Conservation (phyloP, 2,113 vertebrate genomes). For the Fregetta grallaria region DNA sequence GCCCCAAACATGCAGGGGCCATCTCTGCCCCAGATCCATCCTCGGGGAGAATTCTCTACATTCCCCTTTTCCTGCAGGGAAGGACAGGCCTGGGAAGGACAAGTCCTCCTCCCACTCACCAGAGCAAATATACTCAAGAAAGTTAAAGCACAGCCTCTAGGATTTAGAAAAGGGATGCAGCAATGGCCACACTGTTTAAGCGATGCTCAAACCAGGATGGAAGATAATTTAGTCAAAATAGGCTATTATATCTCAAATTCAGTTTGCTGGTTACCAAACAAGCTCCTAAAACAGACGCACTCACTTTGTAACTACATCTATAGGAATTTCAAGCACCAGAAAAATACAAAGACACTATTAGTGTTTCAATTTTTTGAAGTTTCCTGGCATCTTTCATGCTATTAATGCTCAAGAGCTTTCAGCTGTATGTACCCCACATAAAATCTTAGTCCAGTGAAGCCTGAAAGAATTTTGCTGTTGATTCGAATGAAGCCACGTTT, state of each 20-base stretch:
- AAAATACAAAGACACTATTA: neutral
- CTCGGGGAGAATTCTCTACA: neutral
- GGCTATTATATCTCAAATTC: neutral
- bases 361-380: neutral
- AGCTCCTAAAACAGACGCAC: neutral
- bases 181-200: neutral
- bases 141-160: neutral
- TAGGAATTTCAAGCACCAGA: neutral
- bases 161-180: neutral
- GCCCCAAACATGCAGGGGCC: neutral
- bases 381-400: neutral
- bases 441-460: slow-evolving; percentile 6
- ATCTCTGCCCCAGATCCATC: slow-evolving; percentile 28
- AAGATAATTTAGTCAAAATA: neutral
- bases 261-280: neutral
- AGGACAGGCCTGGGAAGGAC: neutral
- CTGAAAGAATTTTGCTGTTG: neutral
- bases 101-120: neutral
- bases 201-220: neutral
- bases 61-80: slow-evolving; percentile 1
- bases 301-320: neutral
- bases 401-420: neutral
- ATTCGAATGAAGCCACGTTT: neutral
- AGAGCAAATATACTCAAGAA: neutral
- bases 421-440: neutral